Conservation (phyloP, 1,140 invertebrate genomes). For the Lepidurus arcticus region DNA sequence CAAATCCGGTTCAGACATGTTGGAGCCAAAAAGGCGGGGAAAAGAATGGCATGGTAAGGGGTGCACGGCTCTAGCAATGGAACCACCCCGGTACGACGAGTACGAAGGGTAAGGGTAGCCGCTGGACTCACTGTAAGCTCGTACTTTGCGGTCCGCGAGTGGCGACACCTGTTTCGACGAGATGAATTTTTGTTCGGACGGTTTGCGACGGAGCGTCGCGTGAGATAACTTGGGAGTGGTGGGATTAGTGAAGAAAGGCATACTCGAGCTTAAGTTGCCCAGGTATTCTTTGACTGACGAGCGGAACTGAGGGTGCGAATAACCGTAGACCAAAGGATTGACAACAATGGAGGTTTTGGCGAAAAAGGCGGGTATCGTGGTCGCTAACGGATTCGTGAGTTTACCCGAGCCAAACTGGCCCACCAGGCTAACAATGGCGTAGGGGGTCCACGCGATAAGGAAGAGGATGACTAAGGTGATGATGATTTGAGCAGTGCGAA, state of each 20-base stretch:
- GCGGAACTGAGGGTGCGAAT: slow-evolving; percentile 46
- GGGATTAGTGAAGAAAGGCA: background rate
- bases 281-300: slow-evolving; percentile 40
- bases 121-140: slow-evolving; percentile 6
- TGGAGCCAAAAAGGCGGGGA: background rate
- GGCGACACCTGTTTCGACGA: background rate
- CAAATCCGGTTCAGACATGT: slow-evolving; percentile 27
- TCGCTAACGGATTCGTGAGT: slow-evolving; percentile 43
- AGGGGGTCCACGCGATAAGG: slow-evolving; percentile 51
- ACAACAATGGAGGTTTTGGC: slow-evolving; percentile 48
- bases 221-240: slow-evolving; percentile 20
- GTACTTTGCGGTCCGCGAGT: slow-evolving; percentile 10
- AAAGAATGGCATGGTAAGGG: slow-evolving; percentile 1
- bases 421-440: slow-evolving; percentile 51
- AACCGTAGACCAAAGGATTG: slow-evolving; percentile 49
- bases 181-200: background rate
- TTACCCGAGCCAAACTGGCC: slow-evolving; percentile 47
- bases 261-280: background rate
- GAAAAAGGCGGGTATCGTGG: slow-evolving; percentile 46
- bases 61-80: background rate
- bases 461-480: slow-evolving; percentile 48
- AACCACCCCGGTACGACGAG: background rate
- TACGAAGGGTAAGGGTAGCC: background rate
- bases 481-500: slow-evolving; percentile 48
- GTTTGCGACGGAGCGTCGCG: background rate